phyloP scores from a whole-genome alignment of 1,140 invertebrate genomes.

The Formica selysi region DNA sequence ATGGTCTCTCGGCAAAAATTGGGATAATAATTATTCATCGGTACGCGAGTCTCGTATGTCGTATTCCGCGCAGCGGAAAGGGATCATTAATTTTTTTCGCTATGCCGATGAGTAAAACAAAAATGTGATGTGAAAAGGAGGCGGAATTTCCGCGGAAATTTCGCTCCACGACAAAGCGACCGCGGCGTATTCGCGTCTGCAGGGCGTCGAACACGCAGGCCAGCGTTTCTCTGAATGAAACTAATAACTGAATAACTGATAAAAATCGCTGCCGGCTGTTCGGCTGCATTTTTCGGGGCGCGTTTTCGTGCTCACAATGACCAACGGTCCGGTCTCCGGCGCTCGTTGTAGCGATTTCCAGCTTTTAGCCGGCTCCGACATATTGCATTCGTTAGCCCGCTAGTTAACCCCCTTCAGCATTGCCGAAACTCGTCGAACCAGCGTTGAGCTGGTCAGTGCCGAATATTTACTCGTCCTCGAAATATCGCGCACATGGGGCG shows the following conservation, averaged over 20 bases:
- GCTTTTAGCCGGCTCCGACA: constrained; percentile 73
- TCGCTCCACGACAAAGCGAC: constrained; percentile 49
- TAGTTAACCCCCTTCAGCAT: constrained; percentile 67
- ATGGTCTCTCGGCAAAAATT: constrained; percentile 30
- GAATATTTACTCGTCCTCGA: constrained; percentile 57
- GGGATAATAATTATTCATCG: constrained; percentile 53
- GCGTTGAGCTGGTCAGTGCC: constrained; percentile 72
- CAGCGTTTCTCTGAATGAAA: constrained; percentile 81
- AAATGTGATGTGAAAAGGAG: constrained; percentile 17
- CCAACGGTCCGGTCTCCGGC: constrained; percentile 58
- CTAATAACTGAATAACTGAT: constrained; percentile 85
- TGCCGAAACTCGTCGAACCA: constrained; percentile 59
- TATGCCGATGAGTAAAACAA: constrained; percentile 32
- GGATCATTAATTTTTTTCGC: constrained; percentile 40
- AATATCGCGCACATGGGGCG: constrained; percentile 41
- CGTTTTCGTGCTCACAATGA: constrained; percentile 80
- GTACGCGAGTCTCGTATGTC: constrained; percentile 20
- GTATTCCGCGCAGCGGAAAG: constrained; percentile 22
- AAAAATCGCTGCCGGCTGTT: constrained; percentile 85
- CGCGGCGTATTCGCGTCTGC: constrained; percentile 55
- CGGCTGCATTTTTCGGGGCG: constrained; percentile 82
- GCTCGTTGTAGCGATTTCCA: constrained; percentile 67
- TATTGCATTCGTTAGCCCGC: constrained; percentile 81
- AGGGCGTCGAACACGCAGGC: constrained; percentile 73
- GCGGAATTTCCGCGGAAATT: constrained; percentile 36